These are phyloP conservation scores for Beroe ovata DNA, from an alignment of 37 sponge, comb jelly and placozoan species.

Conservation along the genomic window DNA sequence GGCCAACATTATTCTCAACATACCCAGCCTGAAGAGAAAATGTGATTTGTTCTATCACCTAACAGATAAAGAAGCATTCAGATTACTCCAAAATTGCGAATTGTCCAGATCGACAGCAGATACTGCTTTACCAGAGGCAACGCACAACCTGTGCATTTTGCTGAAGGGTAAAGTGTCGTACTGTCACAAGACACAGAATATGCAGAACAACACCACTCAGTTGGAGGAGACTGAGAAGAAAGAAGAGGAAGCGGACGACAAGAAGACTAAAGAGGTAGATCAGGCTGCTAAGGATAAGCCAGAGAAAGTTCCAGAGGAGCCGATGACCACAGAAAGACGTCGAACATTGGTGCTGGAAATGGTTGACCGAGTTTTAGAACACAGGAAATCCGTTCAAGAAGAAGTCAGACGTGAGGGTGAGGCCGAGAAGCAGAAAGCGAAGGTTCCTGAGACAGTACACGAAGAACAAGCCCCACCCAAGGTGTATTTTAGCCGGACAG, in stretches of 20 bases:
- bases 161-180: conserved; percentile 21
- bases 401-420: neutral
- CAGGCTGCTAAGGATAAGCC: neutral
- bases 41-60: conserved; percentile 58
- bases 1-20: conserved; percentile 28
- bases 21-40: conserved; percentile 21
- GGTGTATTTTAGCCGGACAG: neutral
- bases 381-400: conserved; percentile 1
- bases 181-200: conserved; percentile 20
- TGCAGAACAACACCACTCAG: neutral
- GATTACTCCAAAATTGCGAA: neutral
- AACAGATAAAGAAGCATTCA: conserved; percentile 1
- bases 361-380: neutral
- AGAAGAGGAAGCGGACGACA: neutral
- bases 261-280: neutral
- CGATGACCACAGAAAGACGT: neutral
- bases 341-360: neutral
- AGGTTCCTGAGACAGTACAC: neutral
- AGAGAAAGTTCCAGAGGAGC: neutral
- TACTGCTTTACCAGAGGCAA: neutral
- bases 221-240: neutral
- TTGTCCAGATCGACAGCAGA: neutral
- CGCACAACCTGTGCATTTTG: conserved; percentile 7
- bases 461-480: neutral
- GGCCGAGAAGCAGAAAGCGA: neutral